A percentile compares a stretch with the other conserved stretches of the same genome.
Conservation (phyloP, 2,888 invertebrate species). For the Neoscelio sp. region DNA sequence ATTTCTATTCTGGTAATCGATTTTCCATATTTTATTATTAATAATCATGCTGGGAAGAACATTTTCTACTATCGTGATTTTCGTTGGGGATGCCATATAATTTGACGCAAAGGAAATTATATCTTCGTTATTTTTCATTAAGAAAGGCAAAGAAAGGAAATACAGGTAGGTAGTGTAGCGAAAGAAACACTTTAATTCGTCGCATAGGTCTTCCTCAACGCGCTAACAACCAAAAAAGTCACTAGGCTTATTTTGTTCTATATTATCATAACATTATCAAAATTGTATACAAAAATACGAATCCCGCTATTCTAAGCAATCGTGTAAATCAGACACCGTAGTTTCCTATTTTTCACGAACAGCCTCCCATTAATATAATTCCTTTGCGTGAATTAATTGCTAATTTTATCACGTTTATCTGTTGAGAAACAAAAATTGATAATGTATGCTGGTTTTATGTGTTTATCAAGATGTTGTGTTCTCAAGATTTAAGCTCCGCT, state of each 20-base stretch:
- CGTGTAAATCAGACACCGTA: constrained; percentile 42
- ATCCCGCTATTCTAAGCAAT: constrained; percentile 52
- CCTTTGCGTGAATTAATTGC: constrained; percentile 54
- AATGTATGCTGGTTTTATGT: constrained; percentile 44
- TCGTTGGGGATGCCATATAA: too few species aligned
- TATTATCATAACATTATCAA: too few species aligned
- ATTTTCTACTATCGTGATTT: too few species aligned
- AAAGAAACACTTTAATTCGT: too few species aligned
- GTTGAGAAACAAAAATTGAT: constrained; percentile 16
- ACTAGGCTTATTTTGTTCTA: too few species aligned
- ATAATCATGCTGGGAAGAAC: too few species aligned
- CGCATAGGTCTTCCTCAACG: too few species aligned
- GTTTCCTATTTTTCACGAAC: constrained; percentile 29
- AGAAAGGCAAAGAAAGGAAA: too few species aligned
- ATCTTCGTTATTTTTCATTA: too few species aligned
- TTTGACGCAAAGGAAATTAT: too few species aligned
- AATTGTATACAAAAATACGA: constrained; percentile 12
- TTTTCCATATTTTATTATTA: background rate
- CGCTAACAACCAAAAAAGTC: too few species aligned
- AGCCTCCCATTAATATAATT: constrained; percentile 52
- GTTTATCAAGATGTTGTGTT: constrained; percentile 50
- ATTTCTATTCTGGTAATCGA: background rate
- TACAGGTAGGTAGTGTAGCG: too few species aligned
- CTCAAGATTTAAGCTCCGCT: constrained; percentile 41
- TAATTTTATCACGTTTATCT: constrained; percentile 56